Evolutionary conservation across 2,888 invertebrate genomes (phyloP).

Genomic region (Amphimallon solstitiale): DNA sequence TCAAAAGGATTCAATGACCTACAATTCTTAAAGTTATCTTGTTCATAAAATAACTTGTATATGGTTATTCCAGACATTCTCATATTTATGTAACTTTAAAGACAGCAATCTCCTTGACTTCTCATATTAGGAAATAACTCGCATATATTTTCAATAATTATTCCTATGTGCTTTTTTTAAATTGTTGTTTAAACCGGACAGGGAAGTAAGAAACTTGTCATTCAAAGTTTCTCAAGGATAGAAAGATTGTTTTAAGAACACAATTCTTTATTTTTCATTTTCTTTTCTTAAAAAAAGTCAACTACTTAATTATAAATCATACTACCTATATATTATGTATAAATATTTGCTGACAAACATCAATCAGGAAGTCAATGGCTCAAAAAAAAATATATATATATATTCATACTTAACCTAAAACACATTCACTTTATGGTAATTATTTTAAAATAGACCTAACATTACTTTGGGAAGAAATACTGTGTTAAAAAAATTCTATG

Average conservation of each 20-base stretch:
- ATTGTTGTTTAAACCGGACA: not conserved
- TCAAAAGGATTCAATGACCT: too few relatives aligned
- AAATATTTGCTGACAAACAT: constrained; percentile 35
- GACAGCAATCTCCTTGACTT: not conserved
- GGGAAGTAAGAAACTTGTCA: not conserved
- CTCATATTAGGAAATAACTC: not conserved
- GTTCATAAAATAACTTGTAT: too few relatives aligned
- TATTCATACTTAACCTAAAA: constrained; percentile 8
- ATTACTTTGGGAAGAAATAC: constrained; percentile 8
- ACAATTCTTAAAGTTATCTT: too few relatives aligned
- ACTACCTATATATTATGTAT: constrained; percentile 9
- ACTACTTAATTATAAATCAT: constrained; percentile 30
- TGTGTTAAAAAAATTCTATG: not conserved
- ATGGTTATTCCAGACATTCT: too few relatives aligned
- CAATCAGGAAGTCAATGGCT: constrained; percentile 17
- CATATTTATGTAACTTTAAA: too few relatives aligned
- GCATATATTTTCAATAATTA: not conserved
- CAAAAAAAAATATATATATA: constrained; percentile 7
- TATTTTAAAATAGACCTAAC: not conserved
- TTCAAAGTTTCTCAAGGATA: constrained; percentile 3
- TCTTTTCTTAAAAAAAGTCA: constrained; percentile 24
- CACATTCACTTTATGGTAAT: constrained; percentile 22
- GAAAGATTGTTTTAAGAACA: constrained; percentile 27
- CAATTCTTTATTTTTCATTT: constrained; percentile 34
- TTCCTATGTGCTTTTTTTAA: too few relatives aligned